These are phyloP conservation scores for Caenorhabditis virilis DNA, from an alignment of 2,888 invertebrate genomes.

Conservation along the genomic window DNA sequence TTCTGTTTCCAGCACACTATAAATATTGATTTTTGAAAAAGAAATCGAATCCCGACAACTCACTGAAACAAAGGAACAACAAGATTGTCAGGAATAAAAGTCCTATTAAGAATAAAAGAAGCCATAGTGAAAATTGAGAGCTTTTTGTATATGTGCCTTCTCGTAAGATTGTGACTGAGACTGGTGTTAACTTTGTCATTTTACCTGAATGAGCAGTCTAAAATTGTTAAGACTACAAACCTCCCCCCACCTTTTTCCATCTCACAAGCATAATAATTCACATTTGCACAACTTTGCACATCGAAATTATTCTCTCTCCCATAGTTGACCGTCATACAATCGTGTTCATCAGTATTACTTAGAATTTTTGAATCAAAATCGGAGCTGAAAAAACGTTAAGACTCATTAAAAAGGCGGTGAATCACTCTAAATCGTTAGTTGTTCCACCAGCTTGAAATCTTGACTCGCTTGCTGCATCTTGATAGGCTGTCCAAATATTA, in stretches of 20 bases:
- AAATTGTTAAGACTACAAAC: not conserved
- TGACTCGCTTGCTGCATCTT: conserved; percentile 37
- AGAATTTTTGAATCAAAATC: not conserved
- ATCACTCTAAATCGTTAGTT: too few species aligned
- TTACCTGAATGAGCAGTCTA: conserved; percentile 8
- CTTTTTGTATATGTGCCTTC: conserved; percentile 7
- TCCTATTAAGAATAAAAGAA: conserved; percentile 25
- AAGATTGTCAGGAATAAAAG: conserved; percentile 16
- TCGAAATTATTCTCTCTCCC: conserved; percentile 4
- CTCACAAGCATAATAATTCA: conserved; percentile 21
- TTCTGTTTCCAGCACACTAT: conserved; percentile 33
- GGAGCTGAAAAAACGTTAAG: conserved; percentile 6
- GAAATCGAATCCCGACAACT: conserved; percentile 1
- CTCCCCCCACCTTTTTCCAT: conserved; percentile 15
- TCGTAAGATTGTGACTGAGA: conserved; percentile 6
- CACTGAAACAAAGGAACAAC: conserved; percentile 25
- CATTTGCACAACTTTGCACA: conserved; percentile 16
- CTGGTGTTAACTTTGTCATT: conserved; percentile 1
- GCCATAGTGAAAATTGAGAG: conserved; percentile 8
- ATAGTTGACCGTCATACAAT: conserved; percentile 26
- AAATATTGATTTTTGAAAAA: conserved; percentile 2
- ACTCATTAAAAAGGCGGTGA: not conserved
- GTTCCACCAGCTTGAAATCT: conserved; percentile 12
- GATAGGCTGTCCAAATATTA: conserved; percentile 48
- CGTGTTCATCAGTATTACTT: conserved; percentile 33